Base-by-base conservation (phyloP, 2,113 vertebrate genomes). In the Xenopus laevis region DNA sequence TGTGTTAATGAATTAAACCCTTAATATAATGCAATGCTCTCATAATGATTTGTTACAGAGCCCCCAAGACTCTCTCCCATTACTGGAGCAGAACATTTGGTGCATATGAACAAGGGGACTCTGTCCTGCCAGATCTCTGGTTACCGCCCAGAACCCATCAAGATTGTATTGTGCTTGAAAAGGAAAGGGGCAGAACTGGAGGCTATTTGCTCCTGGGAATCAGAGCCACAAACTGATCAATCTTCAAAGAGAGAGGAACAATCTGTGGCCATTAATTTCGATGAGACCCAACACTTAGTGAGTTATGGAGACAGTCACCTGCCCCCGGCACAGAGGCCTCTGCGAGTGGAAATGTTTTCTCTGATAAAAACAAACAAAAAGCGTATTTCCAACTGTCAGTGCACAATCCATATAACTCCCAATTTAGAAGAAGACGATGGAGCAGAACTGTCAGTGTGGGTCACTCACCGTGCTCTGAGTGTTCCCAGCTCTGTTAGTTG, bases 121-220 rank as follows among this genome's bases (percentile, higher is more conserved):
- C 21, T 79, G 16, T 30, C 53, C n/a, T 47, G 72, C 0, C 0
- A 53, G 16, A 20, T 66, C 64, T 15, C 57, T 16, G 64, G 13
- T 18, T 83, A 79, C 76, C 62, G 59, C 44, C 71, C 60, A 12
- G 77, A 72, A 57, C 10, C 13, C 47, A 58, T 81, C 59, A 10
- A 10, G 4, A 1, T 60, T 2, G 1, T 52, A 79, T 62, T 61
- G 57, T 7, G 57, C 17, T 16, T 65, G 21, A 71, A 61, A 33
- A 3, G 17, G 13, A 40, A 40, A 40, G 10, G 10, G 40, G 2
- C 71, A 67, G 63, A 20, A 52, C 57, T 12, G 17, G 10, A 71
- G 67, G 33, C 40, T 1, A 55, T 55, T 45, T 58, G 13, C 33
- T 64, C 69, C 64, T 20, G 46, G 23, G 18, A 18, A 53, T 6